These are phyloP conservation scores for Euschistus heros DNA, from an alignment of 1,140 invertebrate genomes.

Conservation along the genomic window DNA sequence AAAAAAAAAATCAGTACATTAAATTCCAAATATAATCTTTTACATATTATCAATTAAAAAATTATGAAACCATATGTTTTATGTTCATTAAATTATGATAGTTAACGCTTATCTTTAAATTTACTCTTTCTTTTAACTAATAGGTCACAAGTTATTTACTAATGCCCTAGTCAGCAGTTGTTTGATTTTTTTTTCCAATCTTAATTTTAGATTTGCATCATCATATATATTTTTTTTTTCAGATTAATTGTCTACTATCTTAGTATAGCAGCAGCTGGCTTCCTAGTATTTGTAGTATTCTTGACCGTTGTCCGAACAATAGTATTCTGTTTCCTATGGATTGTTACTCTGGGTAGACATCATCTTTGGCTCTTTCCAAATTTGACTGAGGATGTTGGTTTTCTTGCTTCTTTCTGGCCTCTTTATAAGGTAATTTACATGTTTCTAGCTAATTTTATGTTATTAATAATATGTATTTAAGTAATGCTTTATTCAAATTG, in stretches of 20 bases:
- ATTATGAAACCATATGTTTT: no score
- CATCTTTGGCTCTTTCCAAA: slow-evolving; percentile 97
- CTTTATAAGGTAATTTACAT: slow-evolving; percentile 69
- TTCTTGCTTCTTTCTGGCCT: slow-evolving; percentile 97
- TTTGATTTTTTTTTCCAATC: no score
- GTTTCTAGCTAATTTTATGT: not conserved
- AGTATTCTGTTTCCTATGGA: slow-evolving; percentile 86
- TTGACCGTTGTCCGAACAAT: slow-evolving; percentile 80
- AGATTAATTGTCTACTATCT: slow-evolving; percentile 93
- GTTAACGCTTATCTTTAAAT: no score
- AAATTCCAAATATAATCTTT: no score
- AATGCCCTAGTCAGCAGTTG: no score
- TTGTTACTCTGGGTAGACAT: slow-evolving; percentile 76
- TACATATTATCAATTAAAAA: no score
- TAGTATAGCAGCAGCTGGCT: slow-evolving; percentile 84
- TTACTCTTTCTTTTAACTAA: no score
- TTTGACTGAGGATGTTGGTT: slow-evolving; percentile 95
- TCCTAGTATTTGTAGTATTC: slow-evolving; percentile 85
- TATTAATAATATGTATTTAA: not conserved
- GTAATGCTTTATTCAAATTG: no score
- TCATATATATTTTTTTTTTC: slow-evolving; percentile 29
- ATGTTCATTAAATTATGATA: no score
- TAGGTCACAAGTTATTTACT: no score
- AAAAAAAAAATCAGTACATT: no score
- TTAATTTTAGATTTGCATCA: no score